Evolutionary conservation across 2,113 vertebrate genomes (phyloP).

Genomic region (Psophia crepitans): DNA sequence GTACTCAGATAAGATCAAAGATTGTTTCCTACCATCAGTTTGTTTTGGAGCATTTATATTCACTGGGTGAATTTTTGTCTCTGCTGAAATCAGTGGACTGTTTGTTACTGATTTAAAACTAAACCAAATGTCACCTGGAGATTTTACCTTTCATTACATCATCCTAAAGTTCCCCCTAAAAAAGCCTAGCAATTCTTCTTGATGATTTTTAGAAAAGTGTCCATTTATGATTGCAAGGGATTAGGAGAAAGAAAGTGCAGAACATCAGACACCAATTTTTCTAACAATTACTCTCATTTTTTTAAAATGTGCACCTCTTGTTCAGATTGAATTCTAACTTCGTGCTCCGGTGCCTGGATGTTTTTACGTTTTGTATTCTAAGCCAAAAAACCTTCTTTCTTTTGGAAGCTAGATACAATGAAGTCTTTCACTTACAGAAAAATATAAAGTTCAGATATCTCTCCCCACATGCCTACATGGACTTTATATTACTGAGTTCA

Average conservation of each 20-base stretch:
- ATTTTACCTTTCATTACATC: background rate
- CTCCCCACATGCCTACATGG: background rate
- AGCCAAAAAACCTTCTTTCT: background rate
- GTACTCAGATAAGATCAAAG: conserved; percentile 70
- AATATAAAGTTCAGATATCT: background rate
- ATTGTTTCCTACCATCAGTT: conserved; percentile 65
- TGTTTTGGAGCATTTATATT: conserved; percentile 57
- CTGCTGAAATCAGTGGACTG: background rate
- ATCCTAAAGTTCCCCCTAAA: background rate
- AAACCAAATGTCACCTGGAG: background rate
- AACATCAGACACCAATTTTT: background rate
- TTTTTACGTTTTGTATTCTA: background rate
- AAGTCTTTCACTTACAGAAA: background rate
- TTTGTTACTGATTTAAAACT: background rate
- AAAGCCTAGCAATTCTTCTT: background rate
- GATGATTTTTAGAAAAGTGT: background rate
- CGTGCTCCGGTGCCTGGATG: accelerated
- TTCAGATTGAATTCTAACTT: background rate
- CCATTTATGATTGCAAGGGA: background rate
- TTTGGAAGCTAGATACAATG: background rate
- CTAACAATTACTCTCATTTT: background rate
- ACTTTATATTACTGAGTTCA: background rate
- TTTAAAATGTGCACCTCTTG: background rate
- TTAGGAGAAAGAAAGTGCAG: background rate
- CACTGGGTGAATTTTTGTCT: background rate